Evolutionary conservation across 2,113 vertebrate genomes (phyloP), one percentile per base, ranked within the genome.

Genomic region (Columba livia): DNA sequence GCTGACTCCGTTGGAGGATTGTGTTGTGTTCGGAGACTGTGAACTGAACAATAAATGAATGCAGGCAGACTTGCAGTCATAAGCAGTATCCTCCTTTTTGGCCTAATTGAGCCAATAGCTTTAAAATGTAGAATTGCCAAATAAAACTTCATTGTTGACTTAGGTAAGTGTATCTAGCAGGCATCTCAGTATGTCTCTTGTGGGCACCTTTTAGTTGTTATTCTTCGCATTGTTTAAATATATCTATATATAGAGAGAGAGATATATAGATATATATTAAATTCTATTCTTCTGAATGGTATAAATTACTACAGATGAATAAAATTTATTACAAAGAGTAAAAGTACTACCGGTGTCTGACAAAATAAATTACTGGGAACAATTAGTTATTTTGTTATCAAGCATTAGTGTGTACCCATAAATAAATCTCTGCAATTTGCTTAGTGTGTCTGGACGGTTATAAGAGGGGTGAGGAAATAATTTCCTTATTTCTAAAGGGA

Each of bases 11-110:
- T 97, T 97, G 97, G 97, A 98, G 97, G 96, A 98, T 98, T 97
- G 98, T 98, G 97, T 98, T 98, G 98, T 98, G 97, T 98, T 98
- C 98, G 51, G 97, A 97, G 98, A 98, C 98, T 98, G 98, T 97
- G 97, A 98, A 98, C 97, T 98, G 98, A 98, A 98, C 98, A 98
- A 97, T 98, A 98, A 98, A 97, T 97, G 97, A 98, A 97, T 96
- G 97, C 97, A 97, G 95, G 94, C 93, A 94, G 92, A 93, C 96
- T 96, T 80, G 92, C 83, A 97, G 96, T 90, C 96, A 90, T 88
- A 51, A 94, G 85, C 95, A 50, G 28, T 93, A 94, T 73, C 95
- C 81, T 97, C 84, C 88, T 97, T 96, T 72, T 75, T 92, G 94
- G 93, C 94, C 96, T 96, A 91, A 97, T 97, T 96, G 97, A 97